These are phyloP conservation scores for Bos javanicus DNA, from an alignment of 2,113 vertebrate genomes.

Conservation along the genomic window DNA sequence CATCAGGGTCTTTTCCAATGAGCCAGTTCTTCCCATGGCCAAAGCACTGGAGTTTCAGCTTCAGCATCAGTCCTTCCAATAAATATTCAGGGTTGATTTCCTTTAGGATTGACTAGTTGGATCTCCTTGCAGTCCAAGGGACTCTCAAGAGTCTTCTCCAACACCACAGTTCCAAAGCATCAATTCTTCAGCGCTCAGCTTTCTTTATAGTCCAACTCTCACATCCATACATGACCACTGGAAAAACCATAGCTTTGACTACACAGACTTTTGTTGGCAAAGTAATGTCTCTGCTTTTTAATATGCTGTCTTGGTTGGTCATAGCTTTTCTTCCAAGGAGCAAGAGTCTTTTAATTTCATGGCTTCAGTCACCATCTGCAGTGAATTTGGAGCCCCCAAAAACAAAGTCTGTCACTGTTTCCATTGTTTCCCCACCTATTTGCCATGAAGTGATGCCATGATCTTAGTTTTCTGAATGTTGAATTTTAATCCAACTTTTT, in stretches of 20 bases:
- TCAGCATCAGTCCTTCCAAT: neutral
- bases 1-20: neutral
- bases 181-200: rapidly evolving
- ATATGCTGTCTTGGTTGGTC: neutral
- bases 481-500: neutral
- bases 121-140: neutral
- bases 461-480: neutral
- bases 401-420: neutral
- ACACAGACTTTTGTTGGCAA: neutral
- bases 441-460: neutral
- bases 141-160: neutral
- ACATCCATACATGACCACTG: neutral
- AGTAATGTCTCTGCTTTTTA: neutral
- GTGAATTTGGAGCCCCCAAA: neutral
- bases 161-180: neutral
- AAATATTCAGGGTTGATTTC: neutral
- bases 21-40: neutral
- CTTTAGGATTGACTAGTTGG: neutral
- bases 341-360: neutral
- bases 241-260: neutral
- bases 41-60: neutral
- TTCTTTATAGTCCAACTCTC: neutral
- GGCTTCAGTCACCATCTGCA: neutral
- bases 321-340: neutral
- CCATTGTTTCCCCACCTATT: neutral